Evolutionary conservation across 2,797 vertebrate genomes (phyloP).

Genomic region (Manis pentadactyla): DNA sequence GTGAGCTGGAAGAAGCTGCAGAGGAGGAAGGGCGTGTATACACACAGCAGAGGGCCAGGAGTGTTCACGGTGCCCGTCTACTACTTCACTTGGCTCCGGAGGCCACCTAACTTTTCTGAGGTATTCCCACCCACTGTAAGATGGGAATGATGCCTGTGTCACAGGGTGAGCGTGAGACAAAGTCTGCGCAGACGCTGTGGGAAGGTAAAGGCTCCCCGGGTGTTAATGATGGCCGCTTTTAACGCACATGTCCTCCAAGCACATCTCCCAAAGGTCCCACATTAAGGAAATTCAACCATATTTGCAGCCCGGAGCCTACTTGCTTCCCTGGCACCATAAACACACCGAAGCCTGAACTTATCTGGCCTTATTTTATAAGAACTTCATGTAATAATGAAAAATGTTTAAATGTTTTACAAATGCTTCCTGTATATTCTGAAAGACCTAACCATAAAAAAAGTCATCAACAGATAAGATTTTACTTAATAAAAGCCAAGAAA

Average conservation of each 20-base stretch:
- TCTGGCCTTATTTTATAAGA: neutral
- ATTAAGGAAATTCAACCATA: neutral
- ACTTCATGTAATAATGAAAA: neutral
- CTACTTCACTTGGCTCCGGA: neutral
- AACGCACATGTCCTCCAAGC: neutral
- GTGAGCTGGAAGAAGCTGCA: neutral
- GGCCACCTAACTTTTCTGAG: neutral
- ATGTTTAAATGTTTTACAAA: neutral
- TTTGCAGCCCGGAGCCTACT: neutral
- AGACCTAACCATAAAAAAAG: conserved; percentile 6
- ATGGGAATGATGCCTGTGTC: neutral
- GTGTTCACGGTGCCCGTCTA: no score
- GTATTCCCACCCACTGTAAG: neutral
- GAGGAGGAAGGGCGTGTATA: no score
- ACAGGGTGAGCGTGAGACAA: neutral
- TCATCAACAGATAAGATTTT: neutral
- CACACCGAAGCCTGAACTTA: neutral
- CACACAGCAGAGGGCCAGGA: neutral
- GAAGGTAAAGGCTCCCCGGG: neutral
- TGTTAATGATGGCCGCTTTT: neutral
- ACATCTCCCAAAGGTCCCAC: neutral
- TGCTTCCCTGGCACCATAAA: neutral
- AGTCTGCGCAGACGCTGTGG: neutral
- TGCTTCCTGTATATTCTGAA: conserved; percentile 5
- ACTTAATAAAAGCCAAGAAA: conserved; percentile 8